Evolutionary conservation across 2,888 invertebrate species (phyloP).

Genomic region (Argynnis bischoffii): DNA sequence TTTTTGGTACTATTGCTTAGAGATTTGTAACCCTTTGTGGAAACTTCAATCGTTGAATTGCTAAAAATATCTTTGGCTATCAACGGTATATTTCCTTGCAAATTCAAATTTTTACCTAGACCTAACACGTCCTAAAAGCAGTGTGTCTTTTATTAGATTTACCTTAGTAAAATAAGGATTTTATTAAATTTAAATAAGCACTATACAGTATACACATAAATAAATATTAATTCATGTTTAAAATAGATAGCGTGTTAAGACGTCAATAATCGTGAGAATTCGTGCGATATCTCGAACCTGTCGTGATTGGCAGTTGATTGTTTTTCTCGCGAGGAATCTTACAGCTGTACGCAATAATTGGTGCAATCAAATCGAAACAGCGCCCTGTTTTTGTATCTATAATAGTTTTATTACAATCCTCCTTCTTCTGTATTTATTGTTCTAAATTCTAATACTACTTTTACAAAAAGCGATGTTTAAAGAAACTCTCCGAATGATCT

Average conservation of each 20-base stretch:
- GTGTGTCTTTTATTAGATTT: too few relatives aligned
- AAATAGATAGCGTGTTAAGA: conserved; percentile 33
- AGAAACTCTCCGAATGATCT: too few relatives aligned
- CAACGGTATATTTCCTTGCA: too few relatives aligned
- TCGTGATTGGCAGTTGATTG: conserved; percentile 53
- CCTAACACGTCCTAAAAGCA: too few relatives aligned
- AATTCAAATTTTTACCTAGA: too few relatives aligned
- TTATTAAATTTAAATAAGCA: too few relatives aligned
- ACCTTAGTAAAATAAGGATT: too few relatives aligned
- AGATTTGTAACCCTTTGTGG: too few relatives aligned
- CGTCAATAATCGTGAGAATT: conserved; percentile 62
- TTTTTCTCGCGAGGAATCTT: conserved; percentile 44
- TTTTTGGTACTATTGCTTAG: too few relatives aligned
- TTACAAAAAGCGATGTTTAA: too few relatives aligned
- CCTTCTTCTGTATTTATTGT: conserved; percentile 1
- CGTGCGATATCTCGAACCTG: conserved; percentile 58
- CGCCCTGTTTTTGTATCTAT: conserved; percentile 13
- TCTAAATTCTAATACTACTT: conserved; percentile 2
- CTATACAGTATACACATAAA: not conserved
- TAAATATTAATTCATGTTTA: not conserved
- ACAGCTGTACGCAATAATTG: conserved; percentile 38
- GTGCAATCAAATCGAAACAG: conserved; percentile 33
- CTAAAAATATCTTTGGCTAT: too few relatives aligned
- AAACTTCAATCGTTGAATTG: too few relatives aligned
- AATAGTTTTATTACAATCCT: conserved; percentile 23